These are phyloP conservation scores for Nothocercus nigrocapillus DNA, from an alignment of 2,113 vertebrate genomes.

Conservation along the genomic window DNA sequence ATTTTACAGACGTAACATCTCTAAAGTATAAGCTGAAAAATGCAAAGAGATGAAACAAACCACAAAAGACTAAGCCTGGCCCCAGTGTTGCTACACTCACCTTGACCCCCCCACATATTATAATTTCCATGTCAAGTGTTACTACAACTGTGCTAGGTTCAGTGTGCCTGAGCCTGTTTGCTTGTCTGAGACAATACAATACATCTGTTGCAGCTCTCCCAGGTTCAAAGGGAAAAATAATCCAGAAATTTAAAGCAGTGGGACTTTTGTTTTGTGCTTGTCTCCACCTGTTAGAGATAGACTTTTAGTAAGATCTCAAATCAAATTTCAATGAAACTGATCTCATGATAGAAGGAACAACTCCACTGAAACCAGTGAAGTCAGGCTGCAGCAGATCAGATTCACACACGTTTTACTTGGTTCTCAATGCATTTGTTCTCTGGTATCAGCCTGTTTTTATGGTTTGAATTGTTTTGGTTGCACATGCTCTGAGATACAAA, in stretches of 20 bases:
- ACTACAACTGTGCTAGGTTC: not conserved
- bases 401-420: not conserved
- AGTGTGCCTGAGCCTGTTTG: not conserved
- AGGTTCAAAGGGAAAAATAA: not conserved
- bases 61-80: not conserved
- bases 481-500: not conserved
- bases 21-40: not conserved
- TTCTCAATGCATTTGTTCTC: not conserved
- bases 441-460: not conserved
- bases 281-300: not conserved
- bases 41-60: not conserved
- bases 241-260: not conserved
- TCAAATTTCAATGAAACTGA: not conserved
- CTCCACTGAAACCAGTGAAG: not conserved
- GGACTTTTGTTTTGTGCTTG: not conserved
- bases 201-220: not conserved
- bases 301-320: not conserved
- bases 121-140: not conserved
- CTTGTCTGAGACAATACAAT: not conserved
- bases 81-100: not conserved
- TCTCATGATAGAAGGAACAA: not conserved
- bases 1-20: not conserved
- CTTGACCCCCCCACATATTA: not conserved
- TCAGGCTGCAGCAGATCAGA: not conserved
- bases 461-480: not conserved